Base-by-base conservation (phyloP, 2,113 vertebrate genomes). In the Ammodytes marinus region DNA sequence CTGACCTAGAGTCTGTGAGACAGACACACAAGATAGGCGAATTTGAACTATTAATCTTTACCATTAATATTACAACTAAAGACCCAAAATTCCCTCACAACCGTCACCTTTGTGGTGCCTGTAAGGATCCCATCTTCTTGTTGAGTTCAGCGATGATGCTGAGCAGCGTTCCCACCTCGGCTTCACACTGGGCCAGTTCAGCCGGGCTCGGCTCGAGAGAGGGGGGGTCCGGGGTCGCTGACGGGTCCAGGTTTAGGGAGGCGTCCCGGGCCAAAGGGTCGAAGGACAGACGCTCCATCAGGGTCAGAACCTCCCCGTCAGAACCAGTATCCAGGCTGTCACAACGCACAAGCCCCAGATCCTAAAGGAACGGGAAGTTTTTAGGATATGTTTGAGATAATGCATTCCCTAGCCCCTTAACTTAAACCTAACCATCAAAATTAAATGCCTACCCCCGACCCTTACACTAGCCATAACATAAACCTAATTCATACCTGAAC, bases 171-270 rank as follows among this genome's bases (percentile, higher is more conserved):
- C 92, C 78, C 15, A 95, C 83, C 60, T 79, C 81, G 4, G 93
- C 92, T 78, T 97, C 94, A 1, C 90, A 96, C 53, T 82, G 85
- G 19, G 90, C 92, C 70, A 87, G 78, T 72, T 96, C 95, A 57
- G 92, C 90, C 8, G 90, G 84, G 0, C 93, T 92, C 42, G 94
- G 94, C 46, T 93, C 90, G 0, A 88, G 27, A 27, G 27, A 27
- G 27, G 27, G 27, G 27, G 27, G 27, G 27, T 27, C 27, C 27
- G 27, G 47, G 54, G 49, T 88, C 12, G 58, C 68, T 54, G 78
- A 7, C 8, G 80, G 77, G 40, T 91, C 92, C 27, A 27, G 27
- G 27, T 27, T 27, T 27, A 27, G 27, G 11, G 66, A 75, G 61
- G 69, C 79, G 53, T 87, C 84, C 27, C 27, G 27, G 27, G 27